phyloP scores from a whole-genome alignment of 2,888 invertebrate genomes.

The Cryptocheilus praepositus region DNA sequence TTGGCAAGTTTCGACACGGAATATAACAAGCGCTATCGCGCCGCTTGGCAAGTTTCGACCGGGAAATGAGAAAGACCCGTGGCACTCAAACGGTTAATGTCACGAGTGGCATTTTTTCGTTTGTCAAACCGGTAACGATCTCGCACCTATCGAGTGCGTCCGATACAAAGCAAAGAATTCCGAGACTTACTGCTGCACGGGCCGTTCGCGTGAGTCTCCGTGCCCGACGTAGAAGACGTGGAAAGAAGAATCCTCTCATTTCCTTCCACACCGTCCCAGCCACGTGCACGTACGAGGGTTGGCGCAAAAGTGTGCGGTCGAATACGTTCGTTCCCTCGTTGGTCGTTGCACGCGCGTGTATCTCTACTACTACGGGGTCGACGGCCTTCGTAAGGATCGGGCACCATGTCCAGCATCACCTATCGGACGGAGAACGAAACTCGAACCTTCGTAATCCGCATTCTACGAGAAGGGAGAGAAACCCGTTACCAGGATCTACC shows the following conservation, averaged over 20 bases:
- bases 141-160: not conserved
- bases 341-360: constrained; percentile 10
- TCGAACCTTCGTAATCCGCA: constrained; percentile 60
- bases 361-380: constrained; percentile 60
- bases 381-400: constrained; percentile 68
- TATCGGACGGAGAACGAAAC: constrained; percentile 67
- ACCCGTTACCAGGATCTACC: constrained; percentile 61
- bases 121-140: constrained; percentile 4
- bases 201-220: not conserved
- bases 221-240: constrained; percentile 10
- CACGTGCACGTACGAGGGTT: constrained; percentile 19
- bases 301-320: constrained; percentile 17
- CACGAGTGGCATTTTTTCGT: too few relatives aligned
- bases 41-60: too few relatives aligned
- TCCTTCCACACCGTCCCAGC: constrained; percentile 5
- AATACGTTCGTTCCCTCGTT: constrained; percentile 20
- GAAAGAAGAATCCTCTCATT: constrained; percentile 40
- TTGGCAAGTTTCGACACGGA: too few relatives aligned
- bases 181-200: too few relatives aligned
- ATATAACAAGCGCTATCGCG: too few relatives aligned
- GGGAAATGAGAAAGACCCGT: too few relatives aligned
- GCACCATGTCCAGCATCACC: constrained; percentile 70
- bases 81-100: too few relatives aligned
- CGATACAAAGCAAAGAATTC: not conserved
- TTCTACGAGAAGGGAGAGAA: constrained; percentile 55